These are phyloP conservation scores for Epinotia brunnichana DNA, from an alignment of 2,888 invertebrate genomes.

Conservation along the genomic window DNA sequence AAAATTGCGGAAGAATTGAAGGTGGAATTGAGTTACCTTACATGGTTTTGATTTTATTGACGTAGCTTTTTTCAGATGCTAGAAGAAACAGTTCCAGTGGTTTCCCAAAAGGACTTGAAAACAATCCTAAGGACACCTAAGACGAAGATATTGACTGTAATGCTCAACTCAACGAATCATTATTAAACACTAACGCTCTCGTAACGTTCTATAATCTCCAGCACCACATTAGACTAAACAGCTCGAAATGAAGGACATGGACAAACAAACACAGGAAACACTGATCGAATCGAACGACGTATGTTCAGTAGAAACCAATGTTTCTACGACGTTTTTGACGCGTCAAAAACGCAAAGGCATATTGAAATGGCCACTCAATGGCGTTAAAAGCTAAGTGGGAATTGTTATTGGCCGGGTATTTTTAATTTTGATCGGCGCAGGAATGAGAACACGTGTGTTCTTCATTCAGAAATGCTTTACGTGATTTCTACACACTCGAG, in stretches of 20 bases:
- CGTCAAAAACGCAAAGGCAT: constrained; percentile 10
- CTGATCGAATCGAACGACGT: neutral
- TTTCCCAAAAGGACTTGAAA: neutral
- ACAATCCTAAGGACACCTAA: neutral
- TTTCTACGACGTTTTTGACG: neutral
- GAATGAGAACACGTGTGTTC: constrained; percentile 22
- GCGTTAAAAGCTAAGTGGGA: constrained; percentile 32
- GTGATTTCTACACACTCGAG: neutral
- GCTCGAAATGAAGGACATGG: constrained; percentile 28
- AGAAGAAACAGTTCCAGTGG: neutral
- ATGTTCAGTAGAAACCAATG: constrained; percentile 4
- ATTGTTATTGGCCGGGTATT: constrained; percentile 34
- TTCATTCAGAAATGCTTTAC: neutral
- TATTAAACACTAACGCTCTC: constrained; percentile 20
- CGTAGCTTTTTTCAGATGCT: neutral
- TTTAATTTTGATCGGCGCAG: constrained; percentile 16
- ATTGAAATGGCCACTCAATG: constrained; percentile 29
- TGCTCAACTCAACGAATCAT: constrained; percentile 10
- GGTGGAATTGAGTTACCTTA: neutral
- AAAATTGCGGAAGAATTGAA: constrained; percentile 9
- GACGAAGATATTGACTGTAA: neutral
- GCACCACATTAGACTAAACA: constrained; percentile 37
- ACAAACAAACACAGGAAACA: constrained; percentile 33
- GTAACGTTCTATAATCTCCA: constrained; percentile 33
- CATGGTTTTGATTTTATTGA: neutral